Evolutionary conservation across 2,113 vertebrate species (phyloP), one percentile per base, ranked within the genome.

Genomic region (Gymnobelideus leadbeateri): DNA sequence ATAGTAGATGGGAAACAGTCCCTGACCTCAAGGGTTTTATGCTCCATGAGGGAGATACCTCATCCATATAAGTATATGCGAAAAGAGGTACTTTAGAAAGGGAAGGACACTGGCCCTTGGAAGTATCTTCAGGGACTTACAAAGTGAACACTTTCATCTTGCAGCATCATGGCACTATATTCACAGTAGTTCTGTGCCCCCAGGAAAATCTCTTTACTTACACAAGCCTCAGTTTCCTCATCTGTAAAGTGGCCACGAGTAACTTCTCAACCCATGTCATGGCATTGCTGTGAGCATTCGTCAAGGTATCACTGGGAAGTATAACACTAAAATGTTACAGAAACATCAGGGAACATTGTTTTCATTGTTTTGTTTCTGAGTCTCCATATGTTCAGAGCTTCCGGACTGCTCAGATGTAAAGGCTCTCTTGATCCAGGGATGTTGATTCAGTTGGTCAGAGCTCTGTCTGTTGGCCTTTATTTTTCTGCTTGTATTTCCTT

Each of bases 201-300:
- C 61, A 68, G 61, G 28, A 68, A 68, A 68, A 31, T 68, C 26
- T 14, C 61, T 68, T 68, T 68, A 31, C 12, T n/a, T 77, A 5
- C 10, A n/a, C 7, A 5, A n/a, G 0, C 16, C 31, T 68, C 68
- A n/a, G 14, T 77, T 77, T 77, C 37, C 16, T 77, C 5, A 77
- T n/a, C 37, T 43, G 4, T n/a, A 43, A n/a, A 77, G 43, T 77
- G 5, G 37, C 0, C 28, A 31, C 14, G 10, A 61, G 14, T 19
- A 77, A 19, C 37, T n/a, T 77, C 37, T 77, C 37, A 43, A 77
- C 4, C 5, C 5, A 77, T 21, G n/a, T 77, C 37, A 16, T 68
- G 8, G 8, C 14, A 0, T 3, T 25, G 19, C 53, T 51, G 23
- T 4, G 46, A 49, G 31, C 14, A 1, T 2, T 0, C 91, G 28